Evolutionary conservation across 2,113 vertebrate genomes (phyloP), one percentile per base, ranked within the genome.

Genomic region (Syngnathus typhle): DNA sequence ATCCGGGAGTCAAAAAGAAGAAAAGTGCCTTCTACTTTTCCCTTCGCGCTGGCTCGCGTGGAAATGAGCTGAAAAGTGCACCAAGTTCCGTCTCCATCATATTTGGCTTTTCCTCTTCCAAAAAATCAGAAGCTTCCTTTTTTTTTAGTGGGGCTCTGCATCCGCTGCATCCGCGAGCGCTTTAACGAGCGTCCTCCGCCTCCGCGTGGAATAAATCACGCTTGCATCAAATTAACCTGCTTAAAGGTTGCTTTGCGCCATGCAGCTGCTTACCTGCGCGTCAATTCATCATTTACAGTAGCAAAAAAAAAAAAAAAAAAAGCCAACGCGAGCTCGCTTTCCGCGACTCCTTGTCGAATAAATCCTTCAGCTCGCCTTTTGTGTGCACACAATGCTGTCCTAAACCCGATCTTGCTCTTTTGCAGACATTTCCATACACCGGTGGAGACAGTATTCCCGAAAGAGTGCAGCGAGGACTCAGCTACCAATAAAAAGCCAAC

Each of bases 331-430:
- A 21, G 19, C 6, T 61, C 60, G 2, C 39, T 43, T n/a, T 61
- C 16, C 39, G 27, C 27, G 38, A 19, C 19, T n/a, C 23, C 27
- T 11, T 52, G 16, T 87, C 91, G 93, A 91, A 93, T 90, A 93
- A 92, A 94, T 95, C 94, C 94, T 96, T 95, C 94, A 94, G 92
- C 92, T 15, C 27, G 21, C 55, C 55, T 58, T 98, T 96, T 98
- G 96, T 98, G 94, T 97, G 60, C 82, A 93, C 93, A 93, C 94
- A 92, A 91, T 90, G 93, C 92, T 92, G 93, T 95, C 94, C 94
- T 98, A 98, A 96, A 94, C 95, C 94, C 94, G 93, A 94, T 96
- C 95, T 95, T 95, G 95, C 92, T 91, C 90, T 93, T 94, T 98
- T 92, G 91, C 94, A 94, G 93, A 93, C 91, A 95, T 95, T 93